Evolutionary conservation across 1,140 invertebrate species (phyloP).

Genomic region (Mesaphorura yosii): DNA sequence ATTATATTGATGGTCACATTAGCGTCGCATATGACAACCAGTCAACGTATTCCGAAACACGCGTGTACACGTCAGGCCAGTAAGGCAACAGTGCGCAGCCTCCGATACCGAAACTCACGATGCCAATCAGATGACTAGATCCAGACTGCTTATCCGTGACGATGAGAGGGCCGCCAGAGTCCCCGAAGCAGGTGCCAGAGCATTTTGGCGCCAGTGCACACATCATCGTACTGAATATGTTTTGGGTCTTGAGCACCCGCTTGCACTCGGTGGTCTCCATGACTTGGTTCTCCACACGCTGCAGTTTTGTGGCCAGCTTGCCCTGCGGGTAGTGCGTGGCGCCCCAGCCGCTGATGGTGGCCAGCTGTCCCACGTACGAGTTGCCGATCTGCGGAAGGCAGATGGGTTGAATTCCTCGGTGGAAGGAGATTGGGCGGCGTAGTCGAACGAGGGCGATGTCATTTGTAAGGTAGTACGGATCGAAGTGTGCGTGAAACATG

Average conservation of each 20-base stretch:
- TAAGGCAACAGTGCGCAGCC: slow-evolving; percentile 36
- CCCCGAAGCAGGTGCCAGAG: slow-evolving; percentile 38
- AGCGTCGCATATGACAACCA: slow-evolving; percentile 35
- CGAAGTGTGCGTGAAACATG: slow-evolving; percentile 37
- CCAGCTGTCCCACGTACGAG: slow-evolving; percentile 35
- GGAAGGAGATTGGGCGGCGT: slow-evolving; percentile 35
- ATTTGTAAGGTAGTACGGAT: slow-evolving; percentile 37
- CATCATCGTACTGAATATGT: slow-evolving; percentile 33
- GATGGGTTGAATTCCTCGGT: slow-evolving; percentile 38
- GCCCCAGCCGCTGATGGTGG: slow-evolving; percentile 41
- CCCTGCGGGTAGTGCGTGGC: slow-evolving; percentile 37
- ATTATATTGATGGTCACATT: too few relatives aligned
- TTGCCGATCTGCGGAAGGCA: slow-evolving; percentile 37
- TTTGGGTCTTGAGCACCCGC: slow-evolving; percentile 22
- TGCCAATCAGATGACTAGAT: slow-evolving; percentile 33
- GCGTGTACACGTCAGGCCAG: slow-evolving; percentile 37
- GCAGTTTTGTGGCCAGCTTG: slow-evolving; percentile 26
- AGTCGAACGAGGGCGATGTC: slow-evolving; percentile 42
- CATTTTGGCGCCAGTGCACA: slow-evolving; percentile 34
- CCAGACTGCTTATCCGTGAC: slow-evolving; percentile 29
- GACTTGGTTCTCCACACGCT: slow-evolving; percentile 19
- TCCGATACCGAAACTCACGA: slow-evolving; percentile 38
- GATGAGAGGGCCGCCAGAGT: slow-evolving; percentile 36
- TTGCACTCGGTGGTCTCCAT: slow-evolving; percentile 29
- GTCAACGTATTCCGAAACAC: slow-evolving; percentile 36